phyloP scores from a whole-genome alignment of 2,797 vertebrate species.

The Poecilia wingei region DNA sequence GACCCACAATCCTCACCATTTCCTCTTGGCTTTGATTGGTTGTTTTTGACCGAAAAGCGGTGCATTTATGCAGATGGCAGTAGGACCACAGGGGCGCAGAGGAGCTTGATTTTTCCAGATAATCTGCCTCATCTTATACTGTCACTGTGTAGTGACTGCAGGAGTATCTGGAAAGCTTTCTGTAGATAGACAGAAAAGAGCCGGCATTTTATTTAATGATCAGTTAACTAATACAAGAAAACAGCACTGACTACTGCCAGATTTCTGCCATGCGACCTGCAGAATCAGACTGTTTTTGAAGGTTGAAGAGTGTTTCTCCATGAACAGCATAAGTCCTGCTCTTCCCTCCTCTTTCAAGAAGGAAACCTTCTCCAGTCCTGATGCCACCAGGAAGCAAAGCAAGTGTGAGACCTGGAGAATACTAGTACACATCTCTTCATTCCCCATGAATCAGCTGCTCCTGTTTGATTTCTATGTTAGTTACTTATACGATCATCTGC shows the following conservation, averaged over 20 bases:
- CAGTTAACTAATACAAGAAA: background rate
- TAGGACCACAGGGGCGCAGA: no score
- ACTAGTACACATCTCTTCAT: constrained; percentile 11
- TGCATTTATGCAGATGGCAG: no score
- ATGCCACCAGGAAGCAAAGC: constrained; percentile 25
- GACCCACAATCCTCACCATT: no score
- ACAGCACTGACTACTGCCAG: background rate
- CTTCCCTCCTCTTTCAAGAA: background rate
- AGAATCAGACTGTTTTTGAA: background rate
- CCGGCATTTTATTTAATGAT: background rate
- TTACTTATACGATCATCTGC: constrained; percentile 29
- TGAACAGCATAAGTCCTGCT: background rate
- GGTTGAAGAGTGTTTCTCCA: background rate
- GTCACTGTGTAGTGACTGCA: background rate
- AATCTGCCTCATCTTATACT: background rate
- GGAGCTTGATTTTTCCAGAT: background rate
- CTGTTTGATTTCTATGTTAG: constrained; percentile 20
- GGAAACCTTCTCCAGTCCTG: background rate
- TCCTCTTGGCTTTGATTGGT: no score
- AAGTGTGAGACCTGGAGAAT: constrained; percentile 40
- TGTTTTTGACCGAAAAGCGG: no score
- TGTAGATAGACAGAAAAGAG: background rate
- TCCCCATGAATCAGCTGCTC: constrained; percentile 4
- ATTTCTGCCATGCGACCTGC: background rate
- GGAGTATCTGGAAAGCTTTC: background rate